phyloP scores from a whole-genome alignment of 1,140 invertebrate genomes.

The Caerostris extrusa region DNA sequence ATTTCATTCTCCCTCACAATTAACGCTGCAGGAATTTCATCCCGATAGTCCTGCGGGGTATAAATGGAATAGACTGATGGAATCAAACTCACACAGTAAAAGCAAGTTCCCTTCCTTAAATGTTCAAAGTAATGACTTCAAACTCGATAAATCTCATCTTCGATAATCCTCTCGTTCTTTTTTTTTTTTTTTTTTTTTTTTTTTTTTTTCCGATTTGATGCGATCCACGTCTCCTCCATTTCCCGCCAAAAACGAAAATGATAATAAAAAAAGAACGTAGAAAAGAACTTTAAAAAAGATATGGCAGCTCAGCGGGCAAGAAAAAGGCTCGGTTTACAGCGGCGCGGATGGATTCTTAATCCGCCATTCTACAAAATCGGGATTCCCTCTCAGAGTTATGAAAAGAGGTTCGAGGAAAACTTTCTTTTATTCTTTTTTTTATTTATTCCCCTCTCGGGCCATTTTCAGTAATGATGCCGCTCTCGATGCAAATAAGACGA shows the following conservation, averaged over 20 bases:
- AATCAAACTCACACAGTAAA: no score
- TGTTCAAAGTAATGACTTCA: no score
- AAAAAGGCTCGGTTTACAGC: neutral
- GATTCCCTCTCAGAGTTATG: conserved; percentile 1
- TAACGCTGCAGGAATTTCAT: neutral
- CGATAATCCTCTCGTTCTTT: conserved; percentile 23
- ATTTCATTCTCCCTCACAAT: neutral
- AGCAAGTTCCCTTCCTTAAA: no score
- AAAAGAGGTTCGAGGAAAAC: neutral
- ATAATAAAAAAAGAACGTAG: conserved; percentile 11
- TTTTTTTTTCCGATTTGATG: conserved; percentile 23
- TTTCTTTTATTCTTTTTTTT: neutral
- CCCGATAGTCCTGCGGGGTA: neutral
- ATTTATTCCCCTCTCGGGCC: neutral
- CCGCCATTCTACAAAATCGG: conserved; percentile 46
- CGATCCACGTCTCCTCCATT: neutral
- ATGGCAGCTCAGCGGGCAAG: neutral
- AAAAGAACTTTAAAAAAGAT: conserved; percentile 13
- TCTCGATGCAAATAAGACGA: conserved; percentile 57
- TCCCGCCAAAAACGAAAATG: neutral
- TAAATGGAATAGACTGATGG: no score
- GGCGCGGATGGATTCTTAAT: conserved; percentile 55
- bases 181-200: neutral
- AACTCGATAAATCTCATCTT: conserved; percentile 20
- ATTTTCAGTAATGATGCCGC: conserved; percentile 43